Base-by-base conservation (phyloP, 1,140 invertebrate species). In the Ganaspis sp. region DNA sequence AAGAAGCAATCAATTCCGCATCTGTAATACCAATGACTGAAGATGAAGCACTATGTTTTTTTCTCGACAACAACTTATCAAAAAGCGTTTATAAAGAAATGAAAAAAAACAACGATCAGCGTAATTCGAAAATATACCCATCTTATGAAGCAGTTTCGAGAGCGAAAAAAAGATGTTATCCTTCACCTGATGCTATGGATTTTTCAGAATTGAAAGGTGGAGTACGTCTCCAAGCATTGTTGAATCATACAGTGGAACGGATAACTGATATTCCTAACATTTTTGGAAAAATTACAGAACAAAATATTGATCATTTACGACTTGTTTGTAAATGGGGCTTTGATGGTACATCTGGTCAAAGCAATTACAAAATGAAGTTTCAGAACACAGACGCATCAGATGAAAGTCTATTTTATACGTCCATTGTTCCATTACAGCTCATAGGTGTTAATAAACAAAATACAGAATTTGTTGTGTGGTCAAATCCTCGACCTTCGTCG, bases 401-500 rank as follows among this genome's bases (percentile, higher is more conserved):
- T 69, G 21, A 11, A 23, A 74, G 53, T 38, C 21, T 84, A 9
- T 26, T 84, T 76, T 76, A 69, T n/a, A 79, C 70, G 37, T 81
- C 75, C 5, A 17, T 84, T 40, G 78, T 84, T 11, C 75, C 76
- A 9, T 40, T 81, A 23, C 49, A 77, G 77, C 64, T 80, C 76
- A 37, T 9, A 49, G 26, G 9, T 12, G 40, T 71, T 19, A 58
- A 77, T 54, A 17, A 9, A 21, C 17, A 54, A 15, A 26, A 69
- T 0, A 38, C 9, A 42, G 70, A 72, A 69, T 15, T 15, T 4
- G 15, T 70, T 12, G 23, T 74, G 1, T 89, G 86, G 86, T 49
- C 84, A 79, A 91, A 89, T 83, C 58, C 75, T 69, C 80, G 58
- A 73, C 80, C 88, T 73, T 89, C 86, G 26, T 90, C 86, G 8